Evolutionary conservation across 2,113 vertebrate genomes (phyloP), one percentile per base, ranked within the genome.

Genomic region (Pluvialis apricaria): DNA sequence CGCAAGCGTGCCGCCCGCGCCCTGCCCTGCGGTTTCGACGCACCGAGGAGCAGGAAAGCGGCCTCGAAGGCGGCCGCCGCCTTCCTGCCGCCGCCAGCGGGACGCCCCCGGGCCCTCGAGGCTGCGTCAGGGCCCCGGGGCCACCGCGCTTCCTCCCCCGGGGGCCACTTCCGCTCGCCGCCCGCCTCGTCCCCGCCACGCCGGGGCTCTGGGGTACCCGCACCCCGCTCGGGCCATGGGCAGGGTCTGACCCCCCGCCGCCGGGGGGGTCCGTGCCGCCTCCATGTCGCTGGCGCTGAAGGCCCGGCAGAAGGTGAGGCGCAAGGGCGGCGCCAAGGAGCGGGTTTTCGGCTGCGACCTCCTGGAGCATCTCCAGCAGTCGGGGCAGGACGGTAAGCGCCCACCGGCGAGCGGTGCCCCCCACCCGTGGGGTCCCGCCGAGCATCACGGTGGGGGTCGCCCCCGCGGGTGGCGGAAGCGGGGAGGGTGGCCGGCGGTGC

Each of bases 301-400:
- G 97, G 98, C 99, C 36, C 97, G 98, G 91, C 98, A 98, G 71
- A 97, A 92, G 96, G 98, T 95, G 60, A 98, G 98, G 96, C 99
- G 98, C 97, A 99, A 98, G 94, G 98, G 96, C 38, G 97, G 86
- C 15, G 95, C 96, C 71, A 99, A 98, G 94, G 99, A 99, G 36
- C 98, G 98, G 44, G 99, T 99, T 77, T 99, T 99, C 83, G 99
- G 99, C 82, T 99, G 99, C 71, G 99, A 99, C 93, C 97, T 99
- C 72, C 62, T 97, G 84, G 98, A 99, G 72, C 99, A 99, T 51
- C 98, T 99, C 31, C 96, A 94, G 29, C 82, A 97, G 69, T 98
- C 98, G 7, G 97, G 96, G 70, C 98, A 99, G 64, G 99, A 99
- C 17, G 98, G 99, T 99, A 97, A 99, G 98, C 8, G 21, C 34